phyloP scores from a whole-genome alignment of 1,140 invertebrate species.

The Coelopa frigida region DNA sequence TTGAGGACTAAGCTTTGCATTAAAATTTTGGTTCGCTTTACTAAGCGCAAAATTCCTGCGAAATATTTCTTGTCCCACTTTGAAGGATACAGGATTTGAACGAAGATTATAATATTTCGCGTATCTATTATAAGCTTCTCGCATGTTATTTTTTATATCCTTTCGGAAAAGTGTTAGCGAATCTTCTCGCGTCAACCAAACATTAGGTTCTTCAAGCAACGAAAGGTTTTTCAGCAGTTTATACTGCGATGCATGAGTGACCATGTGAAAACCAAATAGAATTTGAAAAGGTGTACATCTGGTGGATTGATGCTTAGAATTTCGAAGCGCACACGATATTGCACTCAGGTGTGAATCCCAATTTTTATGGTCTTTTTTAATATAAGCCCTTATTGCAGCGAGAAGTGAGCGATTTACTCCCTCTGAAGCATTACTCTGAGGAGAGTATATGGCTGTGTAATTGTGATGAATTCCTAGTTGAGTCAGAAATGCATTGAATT shows the following conservation, averaged over 20 bases:
- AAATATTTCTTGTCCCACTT: slow-evolving; percentile 2
- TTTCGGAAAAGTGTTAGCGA: background rate
- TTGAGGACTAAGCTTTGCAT: slow-evolving; percentile 5
- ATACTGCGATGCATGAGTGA: background rate
- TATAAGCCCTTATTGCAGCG: slow-evolving; percentile 6
- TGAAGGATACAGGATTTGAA: background rate
- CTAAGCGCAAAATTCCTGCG: background rate
- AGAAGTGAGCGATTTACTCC: slow-evolving; percentile 4
- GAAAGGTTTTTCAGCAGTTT: background rate
- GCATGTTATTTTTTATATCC: background rate
- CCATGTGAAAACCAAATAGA: background rate
- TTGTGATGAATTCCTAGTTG: background rate
- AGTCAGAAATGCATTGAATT: slow-evolving; percentile 3
- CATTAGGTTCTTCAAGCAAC: background rate
- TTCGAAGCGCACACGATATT: slow-evolving; percentile 1
- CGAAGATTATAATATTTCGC: slow-evolving; percentile 4
- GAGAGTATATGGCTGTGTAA: slow-evolving; percentile 2
- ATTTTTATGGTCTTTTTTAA: background rate
- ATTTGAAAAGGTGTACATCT: background rate
- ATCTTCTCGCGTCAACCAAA: background rate
- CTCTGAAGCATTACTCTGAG: slow-evolving; percentile 1
- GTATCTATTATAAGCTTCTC: background rate
- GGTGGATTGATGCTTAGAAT: background rate
- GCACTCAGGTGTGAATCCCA: slow-evolving; percentile 11
- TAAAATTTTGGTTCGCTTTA: background rate